phyloP scores from a whole-genome alignment of 2,888 invertebrate species.

The Hydraecia micacea region DNA sequence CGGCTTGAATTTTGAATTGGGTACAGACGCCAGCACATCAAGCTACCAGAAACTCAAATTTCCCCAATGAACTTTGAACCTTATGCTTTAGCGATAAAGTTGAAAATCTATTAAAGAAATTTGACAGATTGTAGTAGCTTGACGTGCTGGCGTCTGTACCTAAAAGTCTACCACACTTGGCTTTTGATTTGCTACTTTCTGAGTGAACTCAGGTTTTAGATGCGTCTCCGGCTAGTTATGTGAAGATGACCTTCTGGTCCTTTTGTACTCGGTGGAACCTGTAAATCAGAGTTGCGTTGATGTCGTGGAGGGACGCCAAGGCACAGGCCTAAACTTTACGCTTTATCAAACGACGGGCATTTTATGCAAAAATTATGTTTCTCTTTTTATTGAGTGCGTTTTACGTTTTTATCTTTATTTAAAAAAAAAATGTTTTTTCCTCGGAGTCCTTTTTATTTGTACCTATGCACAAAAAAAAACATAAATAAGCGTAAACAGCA shows the following conservation, averaged over 20 bases:
- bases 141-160: too few species aligned
- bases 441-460: neutral
- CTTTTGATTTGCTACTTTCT: neutral
- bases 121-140: too few species aligned
- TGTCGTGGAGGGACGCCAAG: conserved; percentile 34
- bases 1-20: neutral
- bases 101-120: too few species aligned
- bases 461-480: neutral
- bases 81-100: too few species aligned
- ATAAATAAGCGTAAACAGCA: neutral
- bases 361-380: conserved; percentile 34
- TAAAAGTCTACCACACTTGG: neutral
- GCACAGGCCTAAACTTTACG: conserved; percentile 41
- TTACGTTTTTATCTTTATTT: conserved; percentile 27
- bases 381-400: conserved; percentile 20
- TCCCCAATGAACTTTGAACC: too few species aligned
- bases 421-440: neutral
- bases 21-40: too few species aligned
- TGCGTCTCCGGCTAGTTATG: neutral
- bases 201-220: neutral
- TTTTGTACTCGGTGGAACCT: neutral
- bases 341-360: conserved; percentile 51
- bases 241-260: conserved; percentile 14
- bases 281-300: conserved; percentile 50
- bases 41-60: too few species aligned